Evolutionary conservation across 2,888 invertebrate species (phyloP), one percentile per base, ranked within the genome.

Genomic region (Leptinotarsa peninsularis): DNA sequence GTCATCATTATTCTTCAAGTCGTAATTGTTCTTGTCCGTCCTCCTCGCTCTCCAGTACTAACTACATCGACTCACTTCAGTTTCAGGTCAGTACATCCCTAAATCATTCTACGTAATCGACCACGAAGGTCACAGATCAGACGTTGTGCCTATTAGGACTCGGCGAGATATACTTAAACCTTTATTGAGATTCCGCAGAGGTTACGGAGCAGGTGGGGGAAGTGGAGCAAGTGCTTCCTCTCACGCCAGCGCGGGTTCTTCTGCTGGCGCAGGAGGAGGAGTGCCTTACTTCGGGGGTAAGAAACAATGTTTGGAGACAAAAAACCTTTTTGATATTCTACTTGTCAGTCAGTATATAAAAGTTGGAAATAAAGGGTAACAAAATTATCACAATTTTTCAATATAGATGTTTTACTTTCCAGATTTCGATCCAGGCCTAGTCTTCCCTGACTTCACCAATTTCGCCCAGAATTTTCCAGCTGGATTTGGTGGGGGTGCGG

Each of bases 71-170:
- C 43, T 27, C 4, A 17, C 23, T 60, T 27, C 88, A 91, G 91
- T 85, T 82, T 89, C 90, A 33, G 91, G 91, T 81, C 90, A 90
- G 85, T 92, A 91, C 86, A 89, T 91, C 72, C 91, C 92, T 15
- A 91, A 90, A 76, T 90, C 91, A 5, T 91, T 91, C 86, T 92
- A 91, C 87, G 88, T 90, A 49, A 91, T 92, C 76, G 91, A 91
- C 83, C 86, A 89, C 18, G 88, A 89, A 72, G 92, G 92, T 0
- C 91, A 91, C 81, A 89, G 89, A 84, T 91, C 91, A 0, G 89
- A 85, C 43, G 77, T 81, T 0, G 82, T 86, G 7, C 82, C 77
- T 70, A 79, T 87, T 17, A 81, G 86, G 67, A 83, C 78, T 68
- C 82, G 81, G 79, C 78, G 85, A 67, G 85, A 83, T 50, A 63